Conservation (phyloP, 2,797 vertebrate species). For the Aphelocoma californica region DNA sequence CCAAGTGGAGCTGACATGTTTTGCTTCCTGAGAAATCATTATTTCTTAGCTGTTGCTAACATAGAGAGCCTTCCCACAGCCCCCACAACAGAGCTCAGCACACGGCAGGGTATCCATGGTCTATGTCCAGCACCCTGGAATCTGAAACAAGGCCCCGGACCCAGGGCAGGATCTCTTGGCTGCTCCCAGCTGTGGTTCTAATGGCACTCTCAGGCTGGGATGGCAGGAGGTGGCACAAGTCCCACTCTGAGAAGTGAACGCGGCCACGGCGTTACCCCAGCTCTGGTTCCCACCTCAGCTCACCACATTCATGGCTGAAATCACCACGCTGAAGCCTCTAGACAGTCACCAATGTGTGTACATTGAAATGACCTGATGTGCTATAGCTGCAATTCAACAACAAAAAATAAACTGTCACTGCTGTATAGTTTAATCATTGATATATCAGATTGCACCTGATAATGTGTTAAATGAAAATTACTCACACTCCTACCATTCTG, state of each 20-base stretch:
- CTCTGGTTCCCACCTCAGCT: not conserved
- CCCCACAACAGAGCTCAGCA: not conserved
- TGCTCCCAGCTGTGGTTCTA: not conserved
- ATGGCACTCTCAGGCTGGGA: not conserved
- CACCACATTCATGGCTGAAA: not conserved
- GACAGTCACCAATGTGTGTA: not conserved
- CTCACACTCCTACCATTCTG: not conserved
- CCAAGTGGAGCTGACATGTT: not conserved
- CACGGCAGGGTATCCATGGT: fast-evolving
- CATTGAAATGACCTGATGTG: not conserved
- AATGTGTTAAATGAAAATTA: not conserved
- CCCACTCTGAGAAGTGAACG: not conserved
- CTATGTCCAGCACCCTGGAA: not conserved
- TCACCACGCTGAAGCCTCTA: not conserved
- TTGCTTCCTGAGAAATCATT: not conserved
- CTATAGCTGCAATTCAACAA: not conserved
- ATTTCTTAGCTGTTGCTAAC: not conserved
- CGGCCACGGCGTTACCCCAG: fast-evolving
- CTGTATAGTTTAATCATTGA: not conserved
- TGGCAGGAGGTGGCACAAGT: not conserved
- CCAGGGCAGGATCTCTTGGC: not conserved
- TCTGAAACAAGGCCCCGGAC: not conserved
- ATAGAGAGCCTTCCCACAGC: not conserved
- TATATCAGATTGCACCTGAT: not conserved
- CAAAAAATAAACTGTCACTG: not conserved